phyloP scores from a whole-genome alignment of 64 coral and sea anemone genomes.

The Catalaphyllia jardinei region DNA sequence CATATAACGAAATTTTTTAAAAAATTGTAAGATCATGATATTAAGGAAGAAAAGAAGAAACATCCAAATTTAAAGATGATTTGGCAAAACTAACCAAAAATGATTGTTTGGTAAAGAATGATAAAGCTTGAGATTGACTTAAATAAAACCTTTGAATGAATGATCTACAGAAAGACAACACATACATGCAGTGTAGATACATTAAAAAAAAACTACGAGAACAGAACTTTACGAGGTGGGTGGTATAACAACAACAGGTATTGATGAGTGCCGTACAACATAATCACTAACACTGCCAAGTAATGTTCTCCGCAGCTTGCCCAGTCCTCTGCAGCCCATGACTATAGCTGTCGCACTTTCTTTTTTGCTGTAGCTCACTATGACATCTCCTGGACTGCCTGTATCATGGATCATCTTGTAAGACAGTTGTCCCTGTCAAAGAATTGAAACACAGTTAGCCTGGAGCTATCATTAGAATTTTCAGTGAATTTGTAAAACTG shows the following conservation, averaged over 20 bases:
- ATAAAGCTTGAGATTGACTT: neutral
- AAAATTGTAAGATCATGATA: no score
- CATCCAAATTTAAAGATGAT: no score
- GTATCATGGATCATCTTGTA: slow-evolving; percentile 51
- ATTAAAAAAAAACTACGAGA: no score
- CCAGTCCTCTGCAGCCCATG: slow-evolving; percentile 75
- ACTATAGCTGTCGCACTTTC: slow-evolving; percentile 62
- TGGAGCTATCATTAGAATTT: neutral
- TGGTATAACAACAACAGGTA: slow-evolving; percentile 81
- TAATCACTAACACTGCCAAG: slow-evolving; percentile 98
- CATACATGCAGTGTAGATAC: no score
- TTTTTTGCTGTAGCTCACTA: slow-evolving; percentile 70
- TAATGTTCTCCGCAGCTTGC: slow-evolving; percentile 78
- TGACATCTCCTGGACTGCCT: slow-evolving; percentile 71
- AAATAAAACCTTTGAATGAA: neutral
- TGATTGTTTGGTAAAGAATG: neutral
- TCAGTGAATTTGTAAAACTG: neutral
- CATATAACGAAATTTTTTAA: no score
- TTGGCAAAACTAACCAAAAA: no score
- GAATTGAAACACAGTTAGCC: neutral
- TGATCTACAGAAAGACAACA: no score
- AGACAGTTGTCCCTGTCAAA: slow-evolving; percentile 39
- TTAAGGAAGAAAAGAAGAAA: no score
- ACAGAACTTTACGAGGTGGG: neutral
- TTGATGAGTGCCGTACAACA: slow-evolving; percentile 80